These are phyloP conservation scores for Grus americana DNA, from an alignment of 2,113 vertebrate species.

Conservation along the genomic window DNA sequence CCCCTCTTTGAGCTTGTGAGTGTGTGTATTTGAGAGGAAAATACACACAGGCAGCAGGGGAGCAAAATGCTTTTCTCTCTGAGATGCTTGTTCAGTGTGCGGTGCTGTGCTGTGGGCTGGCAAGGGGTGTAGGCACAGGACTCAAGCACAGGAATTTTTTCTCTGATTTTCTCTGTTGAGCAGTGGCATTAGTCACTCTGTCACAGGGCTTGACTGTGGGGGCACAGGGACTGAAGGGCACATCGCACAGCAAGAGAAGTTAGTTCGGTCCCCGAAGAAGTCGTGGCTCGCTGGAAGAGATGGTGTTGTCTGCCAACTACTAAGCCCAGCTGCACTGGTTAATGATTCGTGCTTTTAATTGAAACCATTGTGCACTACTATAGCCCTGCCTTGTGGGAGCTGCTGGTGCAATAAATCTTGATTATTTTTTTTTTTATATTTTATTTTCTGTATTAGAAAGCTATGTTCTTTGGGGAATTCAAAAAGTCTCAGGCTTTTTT, in stretches of 20 bases:
- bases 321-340: neutral
- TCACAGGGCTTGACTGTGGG: neutral
- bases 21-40: neutral
- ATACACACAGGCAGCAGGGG: neutral
- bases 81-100: neutral
- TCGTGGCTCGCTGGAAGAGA: neutral
- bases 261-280: neutral
- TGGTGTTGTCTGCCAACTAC: neutral
- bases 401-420: slow-evolving; percentile 20
- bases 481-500: neutral
- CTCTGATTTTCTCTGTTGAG: neutral
- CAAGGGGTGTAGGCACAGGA: neutral
- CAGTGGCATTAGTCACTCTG: neutral
- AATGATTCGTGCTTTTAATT: slow-evolving; percentile 39
- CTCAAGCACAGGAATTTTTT: neutral
- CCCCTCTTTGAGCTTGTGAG: neutral
- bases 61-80: neutral
- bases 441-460: slow-evolving; percentile 12
- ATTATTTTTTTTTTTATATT: neutral
- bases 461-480: neutral
- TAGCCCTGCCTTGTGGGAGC: slow-evolving; percentile 1
- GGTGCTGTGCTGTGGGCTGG: neutral
- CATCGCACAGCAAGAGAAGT: neutral
- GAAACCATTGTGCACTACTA: slow-evolving; percentile 9
- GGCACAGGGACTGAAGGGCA: neutral